Base-by-base conservation (phyloP, 1,140 invertebrate genomes). In the Platyura marginata region DNA sequence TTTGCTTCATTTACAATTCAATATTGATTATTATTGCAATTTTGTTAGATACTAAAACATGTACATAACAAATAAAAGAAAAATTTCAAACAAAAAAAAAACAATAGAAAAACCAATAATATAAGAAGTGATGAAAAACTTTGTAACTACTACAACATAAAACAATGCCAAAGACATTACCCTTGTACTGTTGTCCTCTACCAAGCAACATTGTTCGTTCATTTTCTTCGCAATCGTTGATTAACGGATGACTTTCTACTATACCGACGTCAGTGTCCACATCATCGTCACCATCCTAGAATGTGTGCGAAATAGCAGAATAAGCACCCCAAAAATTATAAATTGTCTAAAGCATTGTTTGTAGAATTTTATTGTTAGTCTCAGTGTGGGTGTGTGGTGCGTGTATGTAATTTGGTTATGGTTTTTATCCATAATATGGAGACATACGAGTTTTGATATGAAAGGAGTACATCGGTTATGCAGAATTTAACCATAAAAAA, bases 281-380 rank as follows among this genome's bases (percentile, higher is more conserved):
- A 51, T 60, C 57, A 51, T 53, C 58, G 48, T 60, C 57, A 44
- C 50, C 51, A 37, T 51, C 59, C 43, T 61, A 56, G 41, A 54
- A 45, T 61, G 56, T 9, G 3, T 35, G 39, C 13, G 19, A 40
- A 22, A 40, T 11, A 21, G 13, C 9, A 40, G 20, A 40, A 15
- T 29, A 29, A 29, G 25, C 25, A 29, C 25, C 25, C 25, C 25
- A 29, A 29, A n/a, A n/a, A n/a, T n/a, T n/a, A n/a, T n/a, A n/a
- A n/a, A n/a, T n/a, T n/a, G n/a, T n/a, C n/a, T n/a, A n/a, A n/a
- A n/a, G n/a, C n/a, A n/a, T n/a, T n/a, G n/a, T n/a, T n/a, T n/a
- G n/a, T n/a, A n/a, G n/a, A n/a, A n/a, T n/a, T n/a, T n/a, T n/a
- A n/a, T n/a, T n/a, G n/a, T n/a, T n/a, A n/a, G n/a, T n/a, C n/a